phyloP scores from a whole-genome alignment of 2,797 vertebrate species.

The Otus scops region DNA sequence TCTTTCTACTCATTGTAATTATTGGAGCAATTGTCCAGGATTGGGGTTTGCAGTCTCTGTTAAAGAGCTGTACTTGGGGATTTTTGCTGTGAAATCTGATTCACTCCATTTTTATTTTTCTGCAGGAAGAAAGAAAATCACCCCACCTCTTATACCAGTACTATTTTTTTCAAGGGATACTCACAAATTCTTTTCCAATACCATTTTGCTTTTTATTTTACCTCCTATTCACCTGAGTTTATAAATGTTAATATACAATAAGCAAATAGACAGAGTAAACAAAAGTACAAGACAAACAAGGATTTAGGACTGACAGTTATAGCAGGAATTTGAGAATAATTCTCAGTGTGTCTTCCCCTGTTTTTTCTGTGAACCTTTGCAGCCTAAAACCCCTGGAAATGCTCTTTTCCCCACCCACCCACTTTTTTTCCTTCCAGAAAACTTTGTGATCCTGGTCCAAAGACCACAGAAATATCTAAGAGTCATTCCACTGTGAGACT shows the following conservation, averaged over 20 bases:
- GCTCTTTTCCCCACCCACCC: rapidly evolving
- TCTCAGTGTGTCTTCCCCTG: neutral
- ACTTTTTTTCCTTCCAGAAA: neutral
- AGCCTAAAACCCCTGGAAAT: neutral
- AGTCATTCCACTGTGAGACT: neutral
- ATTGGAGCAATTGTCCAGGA: neutral
- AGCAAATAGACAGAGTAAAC: neutral
- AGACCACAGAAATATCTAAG: neutral
- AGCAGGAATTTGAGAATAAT: neutral
- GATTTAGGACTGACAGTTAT: neutral
- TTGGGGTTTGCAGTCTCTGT: neutral
- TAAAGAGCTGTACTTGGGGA: neutral
- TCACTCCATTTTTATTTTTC: neutral
- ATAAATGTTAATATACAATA: neutral
- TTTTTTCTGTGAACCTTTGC: neutral
- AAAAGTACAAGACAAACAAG: neutral
- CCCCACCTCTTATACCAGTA: neutral
- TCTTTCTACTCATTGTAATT: neutral
- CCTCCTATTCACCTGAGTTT: neutral
- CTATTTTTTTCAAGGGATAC: neutral
- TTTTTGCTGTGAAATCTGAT: neutral
- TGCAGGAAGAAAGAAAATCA: neutral
- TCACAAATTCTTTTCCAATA: neutral
- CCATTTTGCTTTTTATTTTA: neutral
- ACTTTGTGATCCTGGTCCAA: neutral